Conservation (phyloP, 1,140 invertebrate genomes). For the Archivesica marissinica region DNA sequence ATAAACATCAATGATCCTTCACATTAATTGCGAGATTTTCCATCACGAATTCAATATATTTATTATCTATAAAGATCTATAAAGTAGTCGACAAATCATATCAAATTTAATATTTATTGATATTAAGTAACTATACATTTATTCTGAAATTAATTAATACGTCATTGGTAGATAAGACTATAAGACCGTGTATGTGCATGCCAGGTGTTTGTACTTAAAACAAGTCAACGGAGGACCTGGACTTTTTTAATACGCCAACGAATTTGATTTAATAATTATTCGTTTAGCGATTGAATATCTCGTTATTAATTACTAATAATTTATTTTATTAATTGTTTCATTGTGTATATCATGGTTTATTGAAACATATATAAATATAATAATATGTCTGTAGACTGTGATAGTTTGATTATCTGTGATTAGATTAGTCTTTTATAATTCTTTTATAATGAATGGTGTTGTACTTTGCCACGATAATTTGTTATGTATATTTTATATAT, state of each 20-base stretch:
- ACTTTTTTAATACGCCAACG: background rate
- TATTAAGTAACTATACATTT: background rate
- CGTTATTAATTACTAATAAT: no score
- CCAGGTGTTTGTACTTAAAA: conserved; percentile 12
- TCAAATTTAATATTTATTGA: conserved; percentile 7
- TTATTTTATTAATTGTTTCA: no score
- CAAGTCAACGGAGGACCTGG: background rate
- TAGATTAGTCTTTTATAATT: no score
- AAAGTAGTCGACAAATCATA: conserved; percentile 23
- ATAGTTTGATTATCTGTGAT: no score
- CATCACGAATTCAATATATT: conserved; percentile 9
- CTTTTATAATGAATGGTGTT: no score
- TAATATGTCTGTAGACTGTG: no score
- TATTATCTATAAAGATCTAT: background rate
- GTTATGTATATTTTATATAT: no score
- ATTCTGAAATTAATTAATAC: conserved; percentile 11
- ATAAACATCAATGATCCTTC: background rate
- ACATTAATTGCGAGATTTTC: background rate
- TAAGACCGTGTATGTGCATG: no score
- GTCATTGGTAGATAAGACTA: background rate
- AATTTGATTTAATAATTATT: background rate
- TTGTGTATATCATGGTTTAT: no score
- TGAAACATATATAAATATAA: no score
- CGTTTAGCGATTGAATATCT: no score
- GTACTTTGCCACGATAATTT: no score